Conservation (phyloP, 2,888 invertebrate species). For the Auanema freiburgensis region DNA sequence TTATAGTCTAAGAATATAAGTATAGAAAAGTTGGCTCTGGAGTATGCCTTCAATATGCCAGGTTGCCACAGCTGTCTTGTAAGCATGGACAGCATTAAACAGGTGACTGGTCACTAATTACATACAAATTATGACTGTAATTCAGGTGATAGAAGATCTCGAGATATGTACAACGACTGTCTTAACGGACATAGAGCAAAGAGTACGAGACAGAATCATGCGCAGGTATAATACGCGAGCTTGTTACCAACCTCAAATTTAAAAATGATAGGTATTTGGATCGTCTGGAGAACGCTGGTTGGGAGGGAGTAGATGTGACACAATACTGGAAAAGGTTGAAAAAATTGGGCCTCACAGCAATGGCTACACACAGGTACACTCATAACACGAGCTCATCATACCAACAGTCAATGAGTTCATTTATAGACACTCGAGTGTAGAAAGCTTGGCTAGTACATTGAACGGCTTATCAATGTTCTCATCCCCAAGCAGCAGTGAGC, state of each 20-base stretch:
- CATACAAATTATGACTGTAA: neutral
- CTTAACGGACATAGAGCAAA: constrained; percentile 41
- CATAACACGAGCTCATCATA: neutral
- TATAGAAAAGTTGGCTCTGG: constrained; percentile 48
- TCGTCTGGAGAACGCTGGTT: constrained; percentile 72
- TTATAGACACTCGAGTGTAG: constrained; percentile 44
- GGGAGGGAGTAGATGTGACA: constrained; percentile 75
- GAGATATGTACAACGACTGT: constrained; percentile 26
- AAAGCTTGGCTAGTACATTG: constrained; percentile 52
- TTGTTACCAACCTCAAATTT: no score
- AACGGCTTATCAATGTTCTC: constrained; percentile 50
- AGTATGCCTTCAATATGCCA: constrained; percentile 52
- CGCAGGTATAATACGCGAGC: constrained; percentile 36
- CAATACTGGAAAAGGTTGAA: constrained; percentile 66
- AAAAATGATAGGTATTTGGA: constrained; percentile 64
- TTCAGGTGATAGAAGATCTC: constrained; percentile 24
- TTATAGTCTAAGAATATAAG: constrained; percentile 52
- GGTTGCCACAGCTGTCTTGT: constrained; percentile 47
- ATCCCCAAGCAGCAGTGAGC: constrained; percentile 37
- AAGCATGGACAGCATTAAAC: constrained; percentile 45
- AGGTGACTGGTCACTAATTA: constrained; percentile 9
- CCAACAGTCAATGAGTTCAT: neutral
- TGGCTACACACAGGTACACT: constrained; percentile 38
- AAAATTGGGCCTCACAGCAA: constrained; percentile 45
- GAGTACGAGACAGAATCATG: constrained; percentile 57